phyloP scores from a whole-genome alignment of 1,140 invertebrate species.

The Sipha flava region DNA sequence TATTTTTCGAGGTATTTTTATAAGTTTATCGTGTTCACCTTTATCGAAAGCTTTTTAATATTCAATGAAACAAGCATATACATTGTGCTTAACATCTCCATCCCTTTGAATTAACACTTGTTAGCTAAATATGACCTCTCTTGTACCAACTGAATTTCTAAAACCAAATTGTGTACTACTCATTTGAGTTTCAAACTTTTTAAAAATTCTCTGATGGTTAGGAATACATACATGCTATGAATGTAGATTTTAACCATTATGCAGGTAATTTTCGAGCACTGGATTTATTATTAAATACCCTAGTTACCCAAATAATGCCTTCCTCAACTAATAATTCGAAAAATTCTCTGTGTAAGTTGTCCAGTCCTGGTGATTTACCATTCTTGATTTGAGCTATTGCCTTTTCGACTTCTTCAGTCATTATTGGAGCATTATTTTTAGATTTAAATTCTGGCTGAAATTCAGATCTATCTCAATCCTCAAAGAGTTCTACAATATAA shows the following conservation, averaged over 20 bases:
- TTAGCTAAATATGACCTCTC: constrained; percentile 36
- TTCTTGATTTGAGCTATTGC: neutral
- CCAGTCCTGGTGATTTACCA: neutral
- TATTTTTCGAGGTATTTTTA: neutral
- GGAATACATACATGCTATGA: no score
- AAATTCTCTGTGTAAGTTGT: constrained; percentile 5
- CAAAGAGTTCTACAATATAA: neutral
- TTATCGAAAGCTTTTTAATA: neutral
- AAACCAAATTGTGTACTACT: neutral
- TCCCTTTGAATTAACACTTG: constrained; percentile 34
- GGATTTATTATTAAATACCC: neutral
- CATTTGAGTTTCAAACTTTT: neutral
- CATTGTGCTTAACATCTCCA: neutral
- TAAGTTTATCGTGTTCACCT: neutral
- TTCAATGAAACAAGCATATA: neutral
- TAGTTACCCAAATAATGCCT: neutral
- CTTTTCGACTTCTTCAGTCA: neutral
- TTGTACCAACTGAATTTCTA: neutral
- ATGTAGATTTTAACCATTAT: constrained; percentile 1
- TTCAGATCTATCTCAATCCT: neutral
- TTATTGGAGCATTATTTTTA: neutral
- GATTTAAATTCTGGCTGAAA: neutral
- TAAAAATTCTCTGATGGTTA: neutral
- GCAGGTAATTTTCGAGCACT: neutral
- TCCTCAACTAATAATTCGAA: constrained; percentile 33